Evolutionary conservation across 2,888 invertebrate genomes (phyloP).

Genomic region (Lepidonotus clava): DNA sequence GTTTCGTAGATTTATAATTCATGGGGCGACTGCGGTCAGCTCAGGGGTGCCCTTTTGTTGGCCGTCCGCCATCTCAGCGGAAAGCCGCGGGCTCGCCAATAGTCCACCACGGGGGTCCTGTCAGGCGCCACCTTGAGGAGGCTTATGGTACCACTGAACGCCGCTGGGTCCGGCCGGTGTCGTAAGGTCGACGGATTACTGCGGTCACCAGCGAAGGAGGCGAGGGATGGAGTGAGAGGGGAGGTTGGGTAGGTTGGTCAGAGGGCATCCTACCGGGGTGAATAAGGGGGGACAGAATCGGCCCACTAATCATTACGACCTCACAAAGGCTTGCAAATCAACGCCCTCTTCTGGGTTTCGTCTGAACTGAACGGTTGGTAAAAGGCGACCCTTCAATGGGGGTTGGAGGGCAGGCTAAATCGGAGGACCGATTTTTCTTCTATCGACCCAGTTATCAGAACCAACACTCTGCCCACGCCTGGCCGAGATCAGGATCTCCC

Average conservation of each 20-base stretch:
- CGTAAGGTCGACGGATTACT: background rate
- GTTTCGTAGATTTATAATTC: background rate
- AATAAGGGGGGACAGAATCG: background rate
- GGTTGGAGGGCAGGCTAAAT: background rate
- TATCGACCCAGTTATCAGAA: too few species aligned
- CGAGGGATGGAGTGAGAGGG: background rate
- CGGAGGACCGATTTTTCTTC: too few species aligned
- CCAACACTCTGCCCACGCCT: too few species aligned
- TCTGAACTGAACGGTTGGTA: background rate
- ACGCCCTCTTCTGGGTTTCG: background rate
- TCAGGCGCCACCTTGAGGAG: background rate
- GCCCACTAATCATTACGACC: background rate
- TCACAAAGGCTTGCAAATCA: background rate
- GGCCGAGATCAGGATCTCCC: too few species aligned
- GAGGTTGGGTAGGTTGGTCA: background rate
- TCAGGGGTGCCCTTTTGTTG: too few species aligned
- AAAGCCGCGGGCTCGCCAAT: background rate
- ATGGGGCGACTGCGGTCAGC: background rate
- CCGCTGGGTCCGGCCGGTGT: background rate
- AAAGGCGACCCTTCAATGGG: background rate
- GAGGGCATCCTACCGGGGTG: background rate
- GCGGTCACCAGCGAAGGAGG: background rate
- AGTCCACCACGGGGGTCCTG: background rate
- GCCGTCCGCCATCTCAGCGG: background rate
- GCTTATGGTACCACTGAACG: conserved; percentile 1